phyloP scores from a whole-genome alignment of 2,888 invertebrate genomes.

The Kuschelorhynchus macadamiae region DNA sequence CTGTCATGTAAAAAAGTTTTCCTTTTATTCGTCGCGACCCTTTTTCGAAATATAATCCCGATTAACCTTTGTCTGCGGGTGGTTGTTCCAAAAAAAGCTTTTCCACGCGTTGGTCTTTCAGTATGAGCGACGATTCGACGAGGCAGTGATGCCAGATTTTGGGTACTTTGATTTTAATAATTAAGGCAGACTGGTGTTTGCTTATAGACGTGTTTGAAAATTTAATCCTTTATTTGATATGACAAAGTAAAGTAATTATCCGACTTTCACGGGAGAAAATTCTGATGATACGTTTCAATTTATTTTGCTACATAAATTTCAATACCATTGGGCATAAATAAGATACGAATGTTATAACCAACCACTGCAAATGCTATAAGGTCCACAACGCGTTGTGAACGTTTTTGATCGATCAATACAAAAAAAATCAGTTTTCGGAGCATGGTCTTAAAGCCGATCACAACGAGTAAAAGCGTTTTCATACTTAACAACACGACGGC shows the following conservation, averaged over 20 bases:
- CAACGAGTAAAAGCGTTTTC: too few relatives aligned
- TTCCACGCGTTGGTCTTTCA: slow-evolving; percentile 27
- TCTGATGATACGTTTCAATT: too few relatives aligned
- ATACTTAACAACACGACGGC: too few relatives aligned
- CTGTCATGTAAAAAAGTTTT: slow-evolving; percentile 14
- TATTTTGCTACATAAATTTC: too few relatives aligned
- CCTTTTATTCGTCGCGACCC: slow-evolving; percentile 14
- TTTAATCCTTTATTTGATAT: slow-evolving; percentile 1
- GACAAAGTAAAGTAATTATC: background rate
- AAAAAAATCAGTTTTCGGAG: too few relatives aligned
- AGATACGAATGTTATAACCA: too few relatives aligned
- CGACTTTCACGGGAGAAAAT: too few relatives aligned
- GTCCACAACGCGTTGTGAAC: too few relatives aligned
- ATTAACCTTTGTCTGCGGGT: slow-evolving; percentile 37
- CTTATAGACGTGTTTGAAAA: slow-evolving; percentile 10
- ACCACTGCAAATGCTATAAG: too few relatives aligned
- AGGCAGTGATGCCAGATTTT: slow-evolving; percentile 17
- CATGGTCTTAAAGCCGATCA: too few relatives aligned
- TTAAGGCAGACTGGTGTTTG: background rate
- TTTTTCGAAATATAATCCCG: slow-evolving; percentile 25
- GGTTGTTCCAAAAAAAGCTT: slow-evolving; percentile 27
- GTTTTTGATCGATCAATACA: too few relatives aligned
- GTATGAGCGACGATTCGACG: slow-evolving; percentile 11
- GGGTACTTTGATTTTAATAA: slow-evolving; percentile 15
- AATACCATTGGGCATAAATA: too few relatives aligned